Evolutionary conservation across 2,888 invertebrate species (phyloP).

Genomic region (Pterostichus niger): DNA sequence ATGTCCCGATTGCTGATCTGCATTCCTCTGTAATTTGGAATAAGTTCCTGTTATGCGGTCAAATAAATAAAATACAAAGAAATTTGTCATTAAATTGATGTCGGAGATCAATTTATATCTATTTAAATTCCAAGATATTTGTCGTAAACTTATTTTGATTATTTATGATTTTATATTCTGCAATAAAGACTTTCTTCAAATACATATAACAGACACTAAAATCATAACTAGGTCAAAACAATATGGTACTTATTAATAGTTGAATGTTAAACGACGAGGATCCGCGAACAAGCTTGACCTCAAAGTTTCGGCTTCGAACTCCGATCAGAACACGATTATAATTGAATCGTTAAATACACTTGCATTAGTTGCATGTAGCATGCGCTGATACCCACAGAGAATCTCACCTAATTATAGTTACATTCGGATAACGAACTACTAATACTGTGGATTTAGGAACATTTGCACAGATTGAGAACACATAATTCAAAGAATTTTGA

Average conservation of each 20-base stretch:
- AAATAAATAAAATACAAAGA: too few species aligned
- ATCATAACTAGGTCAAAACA: constrained; percentile 25
- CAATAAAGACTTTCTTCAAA: not conserved
- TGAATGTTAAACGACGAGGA: constrained; percentile 22
- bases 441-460: not conserved
- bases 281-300: constrained; percentile 46
- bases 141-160: too few species aligned
- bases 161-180: too few species aligned
- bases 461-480: not conserved
- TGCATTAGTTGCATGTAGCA: constrained; percentile 38
- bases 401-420: constrained; percentile 38
- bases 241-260: constrained; percentile 29
- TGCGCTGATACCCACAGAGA: constrained; percentile 16
- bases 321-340: constrained; percentile 48
- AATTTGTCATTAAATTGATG: too few species aligned
- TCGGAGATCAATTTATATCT: too few species aligned
- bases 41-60: too few species aligned
- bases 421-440: not conserved
- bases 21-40: too few species aligned
- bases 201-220: not conserved
- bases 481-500: not conserved
- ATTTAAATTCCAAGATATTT: too few species aligned
- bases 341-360: constrained; percentile 49
- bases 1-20: too few species aligned
- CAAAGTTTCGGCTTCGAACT: constrained; percentile 44